Evolutionary conservation across 1,140 invertebrate species (phyloP).

Genomic region (Hycleus phaleratus): DNA sequence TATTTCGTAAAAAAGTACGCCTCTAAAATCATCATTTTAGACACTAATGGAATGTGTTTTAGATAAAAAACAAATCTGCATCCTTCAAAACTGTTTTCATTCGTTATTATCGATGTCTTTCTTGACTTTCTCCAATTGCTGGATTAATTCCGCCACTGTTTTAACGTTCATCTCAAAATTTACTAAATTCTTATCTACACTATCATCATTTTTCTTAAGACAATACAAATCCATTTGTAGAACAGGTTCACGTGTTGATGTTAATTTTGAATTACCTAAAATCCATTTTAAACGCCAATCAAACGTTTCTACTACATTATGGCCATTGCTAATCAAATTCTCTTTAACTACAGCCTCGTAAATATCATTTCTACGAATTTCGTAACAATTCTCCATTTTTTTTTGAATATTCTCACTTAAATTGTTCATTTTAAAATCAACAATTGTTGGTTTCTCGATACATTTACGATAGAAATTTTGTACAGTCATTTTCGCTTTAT

Average conservation of each 20-base stretch:
- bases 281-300: slow-evolving; percentile 40
- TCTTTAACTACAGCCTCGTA: slow-evolving; percentile 26
- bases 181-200: slow-evolving; percentile 13
- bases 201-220: slow-evolving; percentile 12
- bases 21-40: no score
- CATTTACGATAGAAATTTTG: slow-evolving; percentile 29
- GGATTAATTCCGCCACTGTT: background rate
- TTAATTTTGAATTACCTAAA: slow-evolving; percentile 34
- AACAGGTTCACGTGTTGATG: slow-evolving; percentile 30
- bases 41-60: no score
- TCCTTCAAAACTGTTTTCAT: background rate
- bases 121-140: background rate
- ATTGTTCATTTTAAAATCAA: background rate
- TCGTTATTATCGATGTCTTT: background rate
- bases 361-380: slow-evolving; percentile 33
- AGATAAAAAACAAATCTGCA: no score
- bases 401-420: slow-evolving; percentile 16
- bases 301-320: slow-evolving; percentile 32
- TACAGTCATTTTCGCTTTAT: slow-evolving; percentile 20
- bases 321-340: slow-evolving; percentile 20
- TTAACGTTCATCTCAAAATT: slow-evolving; percentile 34
- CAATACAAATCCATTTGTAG: slow-evolving; percentile 36
- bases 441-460: slow-evolving; percentile 17
- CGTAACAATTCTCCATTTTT: slow-evolving; percentile 25
- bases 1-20: no score